Conservation (phyloP, 37 sponge, comb jelly and placozoan genomes). For the Agelas oroides region DNA sequence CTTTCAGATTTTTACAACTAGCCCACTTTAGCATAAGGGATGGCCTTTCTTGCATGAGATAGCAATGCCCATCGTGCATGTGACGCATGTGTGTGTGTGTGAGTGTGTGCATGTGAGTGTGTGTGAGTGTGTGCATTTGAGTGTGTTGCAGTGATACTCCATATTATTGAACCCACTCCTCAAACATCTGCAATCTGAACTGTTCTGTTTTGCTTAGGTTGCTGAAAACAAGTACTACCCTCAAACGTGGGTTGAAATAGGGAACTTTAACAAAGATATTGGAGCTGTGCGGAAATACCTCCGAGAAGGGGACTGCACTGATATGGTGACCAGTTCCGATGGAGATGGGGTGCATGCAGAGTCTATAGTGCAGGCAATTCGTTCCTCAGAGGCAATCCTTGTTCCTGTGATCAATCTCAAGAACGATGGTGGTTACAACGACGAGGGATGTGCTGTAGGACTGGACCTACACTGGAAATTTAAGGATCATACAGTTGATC, state of each 20-base stretch:
- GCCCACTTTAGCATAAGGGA: too few relatives aligned
- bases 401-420: slow-evolving; percentile 54
- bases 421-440: slow-evolving; percentile 68
- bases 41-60: too few relatives aligned
- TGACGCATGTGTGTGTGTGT: too few relatives aligned
- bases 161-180: too few relatives aligned
- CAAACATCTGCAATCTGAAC: too few relatives aligned
- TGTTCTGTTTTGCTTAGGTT: too few relatives aligned
- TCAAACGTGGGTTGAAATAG: slow-evolving; percentile 68
- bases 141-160: too few relatives aligned
- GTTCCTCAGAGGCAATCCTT: slow-evolving; percentile 66
- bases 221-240: slow-evolving; percentile 49
- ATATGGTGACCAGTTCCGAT: slow-evolving; percentile 66
- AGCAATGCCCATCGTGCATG: too few relatives aligned
- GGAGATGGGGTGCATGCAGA: slow-evolving; percentile 23
- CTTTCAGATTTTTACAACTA: too few relatives aligned
- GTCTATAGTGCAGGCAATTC: slow-evolving; percentile 59
- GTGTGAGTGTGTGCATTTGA: too few relatives aligned
- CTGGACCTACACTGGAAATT: slow-evolving; percentile 61
- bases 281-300: slow-evolving; percentile 62
- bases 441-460: slow-evolving; percentile 56
- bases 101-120: too few relatives aligned
- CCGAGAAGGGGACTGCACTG: slow-evolving; percentile 68
- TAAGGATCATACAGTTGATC: slow-evolving; percentile 29
- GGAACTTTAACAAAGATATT: slow-evolving; percentile 64